Base-by-base conservation (phyloP, 2,888 invertebrate genomes). In the Nemapogon koenigi region DNA sequence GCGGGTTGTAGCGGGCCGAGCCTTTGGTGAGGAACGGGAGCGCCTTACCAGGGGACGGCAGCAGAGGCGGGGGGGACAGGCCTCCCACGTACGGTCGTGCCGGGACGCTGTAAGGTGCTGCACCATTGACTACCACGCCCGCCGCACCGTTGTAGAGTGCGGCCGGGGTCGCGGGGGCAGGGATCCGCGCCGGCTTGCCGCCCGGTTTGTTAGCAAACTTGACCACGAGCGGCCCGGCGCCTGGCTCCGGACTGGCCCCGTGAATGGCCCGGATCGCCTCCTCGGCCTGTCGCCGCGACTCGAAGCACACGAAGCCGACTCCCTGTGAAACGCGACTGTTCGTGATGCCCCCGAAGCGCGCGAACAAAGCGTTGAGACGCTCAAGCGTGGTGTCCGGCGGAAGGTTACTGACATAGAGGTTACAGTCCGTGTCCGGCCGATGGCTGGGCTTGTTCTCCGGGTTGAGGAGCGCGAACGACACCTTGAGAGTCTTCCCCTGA, bases 371-470 rank as follows among this genome's bases (percentile, higher is more conserved):
- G 55, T 80, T 80, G 35, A 80, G 67, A 41, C 75, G 61, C 54
- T 80, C 80, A 40, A 80, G 55, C 41, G 76, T 78, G 76, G 76
- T 79, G 52, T 80, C 80, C 13, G 80, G 78, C 48, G 80, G 79
- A 51, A 80, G 61, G 55, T 79, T 79, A 49, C 79, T 80, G 50
- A 80, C 76, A 51, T 80, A 80, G 43, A 80, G 67, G 56, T 80
- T 80, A 43, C 73, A 78, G 50, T 80, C 80, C 17, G 66, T 76
- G 54, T 79, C 79, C 25, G 78, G 79, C 50, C 76, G 76, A 55
- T 76, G 79, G 57, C 70, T 73, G 45, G 62, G 66, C 56, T 79
- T 80, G 56, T 78, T 70, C 50, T 80, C 80, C 32, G 80, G 80
- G 51, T 80, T 80, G 46, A 80, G 70, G 40, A 80, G 67, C 16